Base-by-base conservation (phyloP, 2,113 vertebrate species). In the Nothoprocta pentlandii region DNA sequence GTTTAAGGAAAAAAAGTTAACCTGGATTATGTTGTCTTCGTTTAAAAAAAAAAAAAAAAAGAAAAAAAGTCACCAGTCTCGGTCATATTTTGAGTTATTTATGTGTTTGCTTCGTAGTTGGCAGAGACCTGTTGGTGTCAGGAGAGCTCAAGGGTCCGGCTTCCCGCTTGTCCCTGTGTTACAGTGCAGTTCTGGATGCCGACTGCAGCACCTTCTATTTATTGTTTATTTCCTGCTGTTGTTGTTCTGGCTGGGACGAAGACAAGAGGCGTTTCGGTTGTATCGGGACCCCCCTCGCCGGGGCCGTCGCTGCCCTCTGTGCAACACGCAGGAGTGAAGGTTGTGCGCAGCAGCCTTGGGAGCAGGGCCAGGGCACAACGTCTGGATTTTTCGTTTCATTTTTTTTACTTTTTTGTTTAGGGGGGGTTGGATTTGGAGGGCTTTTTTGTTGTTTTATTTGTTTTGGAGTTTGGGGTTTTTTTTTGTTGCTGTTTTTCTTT, bases 121-220 rank as follows among this genome's bases (percentile, higher is more conserved):
- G 97, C 97, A 92, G 95, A 98, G 97, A 98, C 93, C 91, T 97
- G 93, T 97, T 93, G 93, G 95, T 97, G 93, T 95, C 95, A 96
- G 95, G 97, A 97, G 93, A 97, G 98, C 96, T 95, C 92, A 93
- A 97, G 95, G 92, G 88, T 97, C 95, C 92, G 92, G 89, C 89
- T 94, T 97, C 95, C 96, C 96, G 82, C 86, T 95, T 97, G 95
- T 97, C 95, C 89, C 17, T 97, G 61, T 96, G 91, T 95, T 96
- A 93, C 96, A 96, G 96, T 54, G 97, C 95, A 98, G 96, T 97
- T 98, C 97, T 97, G 98, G 97, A 96, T 94, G 98, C 98, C 98
- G 97, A 98, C 89, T 95, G 97, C 96, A 98, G 98, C 98, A 99
- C 98, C 98, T 99, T 99, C 98, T 99, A 99, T 99, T 99, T 99